Evolutionary conservation across 2,797 vertebrate genomes (phyloP).

Genomic region (Tamandua tetradactyla): DNA sequence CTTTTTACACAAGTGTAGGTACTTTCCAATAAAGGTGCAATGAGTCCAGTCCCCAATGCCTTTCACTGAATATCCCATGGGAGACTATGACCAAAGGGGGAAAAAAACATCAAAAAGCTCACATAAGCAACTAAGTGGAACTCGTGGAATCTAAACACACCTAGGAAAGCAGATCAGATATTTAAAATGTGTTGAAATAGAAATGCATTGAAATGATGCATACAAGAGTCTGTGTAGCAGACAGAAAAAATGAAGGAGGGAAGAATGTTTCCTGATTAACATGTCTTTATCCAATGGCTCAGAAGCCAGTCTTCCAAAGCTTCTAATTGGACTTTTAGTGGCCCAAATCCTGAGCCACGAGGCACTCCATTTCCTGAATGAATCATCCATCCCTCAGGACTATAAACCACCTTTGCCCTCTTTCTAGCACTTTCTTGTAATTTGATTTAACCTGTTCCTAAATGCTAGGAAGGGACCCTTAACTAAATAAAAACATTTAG

Average conservation of each 20-base stretch:
- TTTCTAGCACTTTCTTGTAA: conserved; percentile 7
- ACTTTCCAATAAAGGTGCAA: not conserved
- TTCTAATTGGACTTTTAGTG: not conserved
- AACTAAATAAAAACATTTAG: not conserved
- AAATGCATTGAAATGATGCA: not conserved
- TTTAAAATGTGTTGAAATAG: not conserved
- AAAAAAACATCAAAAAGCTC: not conserved
- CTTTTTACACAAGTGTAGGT: not conserved
- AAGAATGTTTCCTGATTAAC: not conserved
- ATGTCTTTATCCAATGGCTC: not conserved
- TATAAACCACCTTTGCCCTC: not conserved
- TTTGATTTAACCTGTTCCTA: not conserved
- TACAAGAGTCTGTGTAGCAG: not conserved
- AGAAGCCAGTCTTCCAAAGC: not conserved
- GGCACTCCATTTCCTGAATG: not conserved
- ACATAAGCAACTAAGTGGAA: not conserved
- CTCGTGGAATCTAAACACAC: not conserved
- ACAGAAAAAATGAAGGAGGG: not conserved
- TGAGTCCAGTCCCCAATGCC: not conserved
- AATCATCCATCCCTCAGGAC: not conserved
- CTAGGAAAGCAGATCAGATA: not conserved
- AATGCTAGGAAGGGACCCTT: not conserved
- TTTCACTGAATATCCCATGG: not conserved
- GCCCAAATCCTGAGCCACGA: not conserved
- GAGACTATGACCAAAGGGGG: not conserved